These are phyloP conservation scores for Nomada goodeniana DNA, from an alignment of 2,888 invertebrate genomes.

Conservation along the genomic window DNA sequence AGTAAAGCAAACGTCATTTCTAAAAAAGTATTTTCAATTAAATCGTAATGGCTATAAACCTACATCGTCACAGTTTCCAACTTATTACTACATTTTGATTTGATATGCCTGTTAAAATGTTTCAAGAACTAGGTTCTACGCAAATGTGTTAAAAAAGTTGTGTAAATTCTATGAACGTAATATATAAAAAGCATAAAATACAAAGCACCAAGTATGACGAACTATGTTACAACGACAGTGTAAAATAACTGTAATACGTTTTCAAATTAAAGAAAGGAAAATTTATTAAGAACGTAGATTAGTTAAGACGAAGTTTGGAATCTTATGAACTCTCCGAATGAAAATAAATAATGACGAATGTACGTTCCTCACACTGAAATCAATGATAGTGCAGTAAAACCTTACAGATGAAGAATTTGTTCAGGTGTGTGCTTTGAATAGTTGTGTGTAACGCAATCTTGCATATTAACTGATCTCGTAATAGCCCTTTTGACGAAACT, in stretches of 20 bases:
- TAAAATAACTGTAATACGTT: conserved; percentile 8
- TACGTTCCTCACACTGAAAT: conserved; percentile 19
- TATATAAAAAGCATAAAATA: conserved; percentile 13
- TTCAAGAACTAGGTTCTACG: background rate
- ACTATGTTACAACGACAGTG: conserved; percentile 7
- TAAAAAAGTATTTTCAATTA: background rate
- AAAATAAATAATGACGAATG: conserved; percentile 56
- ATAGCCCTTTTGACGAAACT: conserved; percentile 16
- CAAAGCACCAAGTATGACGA: background rate
- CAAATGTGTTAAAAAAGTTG: background rate
- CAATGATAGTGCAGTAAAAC: conserved; percentile 37
- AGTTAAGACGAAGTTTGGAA: conserved; percentile 20
- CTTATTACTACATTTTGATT: conserved; percentile 39
- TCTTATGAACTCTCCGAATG: conserved; percentile 36
- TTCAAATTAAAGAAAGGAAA: background rate
- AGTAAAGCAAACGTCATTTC: background rate
- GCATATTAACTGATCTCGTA: conserved; percentile 19
- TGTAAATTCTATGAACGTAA: background rate
- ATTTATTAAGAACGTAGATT: too few species aligned
- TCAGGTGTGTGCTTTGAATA: conserved; percentile 17
- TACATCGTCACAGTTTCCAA: conserved; percentile 5
- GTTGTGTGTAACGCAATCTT: conserved; percentile 10
- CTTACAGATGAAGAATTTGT: conserved; percentile 34
- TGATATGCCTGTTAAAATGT: conserved; percentile 35
- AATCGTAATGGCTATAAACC: conserved; percentile 1